phyloP scores from a whole-genome alignment of 2,797 vertebrate species.

The Cichlasoma orientale region DNA sequence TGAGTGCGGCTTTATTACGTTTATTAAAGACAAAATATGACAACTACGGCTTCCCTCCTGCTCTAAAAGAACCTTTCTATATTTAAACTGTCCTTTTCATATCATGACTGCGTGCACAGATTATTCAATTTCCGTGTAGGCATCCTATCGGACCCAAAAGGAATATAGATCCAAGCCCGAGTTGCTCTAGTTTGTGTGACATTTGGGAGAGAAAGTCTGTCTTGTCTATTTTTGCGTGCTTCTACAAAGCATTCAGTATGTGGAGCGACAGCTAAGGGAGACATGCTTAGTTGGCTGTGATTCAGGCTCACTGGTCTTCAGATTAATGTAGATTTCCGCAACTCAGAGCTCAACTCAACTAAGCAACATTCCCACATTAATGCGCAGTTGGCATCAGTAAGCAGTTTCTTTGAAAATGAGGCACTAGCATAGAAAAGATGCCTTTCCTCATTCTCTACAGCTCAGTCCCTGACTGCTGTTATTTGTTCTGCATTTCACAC shows the following conservation, averaged over 20 bases:
- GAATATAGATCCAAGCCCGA: conserved; percentile 32
- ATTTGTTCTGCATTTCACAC: conserved; percentile 22
- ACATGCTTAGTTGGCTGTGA: conserved; percentile 44
- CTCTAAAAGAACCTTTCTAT: neutral
- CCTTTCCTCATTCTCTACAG: neutral
- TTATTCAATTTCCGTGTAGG: neutral
- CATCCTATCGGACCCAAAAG: conserved; percentile 20
- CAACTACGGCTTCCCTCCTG: neutral
- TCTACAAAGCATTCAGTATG: conserved; percentile 41
- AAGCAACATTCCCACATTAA: conserved; percentile 9
- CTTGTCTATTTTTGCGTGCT: conserved; percentile 63
- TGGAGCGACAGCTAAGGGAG: conserved; percentile 61
- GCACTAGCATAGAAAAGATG: conserved; percentile 15
- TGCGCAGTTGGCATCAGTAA: conserved; percentile 18
- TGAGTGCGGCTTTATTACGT: neutral
- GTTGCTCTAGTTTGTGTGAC: conserved; percentile 64
- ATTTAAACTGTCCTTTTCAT: neutral
- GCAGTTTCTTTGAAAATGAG: conserved; percentile 48
- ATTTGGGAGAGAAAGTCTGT: conserved; percentile 56
- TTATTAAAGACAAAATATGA: neutral
- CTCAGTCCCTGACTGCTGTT: conserved; percentile 18
- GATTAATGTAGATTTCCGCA: conserved; percentile 40
- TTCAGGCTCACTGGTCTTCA: conserved; percentile 23
- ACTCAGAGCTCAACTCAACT: conserved; percentile 30
- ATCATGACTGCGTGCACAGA: neutral